Evolutionary conservation across 2,888 invertebrate genomes (phyloP).

Genomic region (Acheta domesticus): DNA sequence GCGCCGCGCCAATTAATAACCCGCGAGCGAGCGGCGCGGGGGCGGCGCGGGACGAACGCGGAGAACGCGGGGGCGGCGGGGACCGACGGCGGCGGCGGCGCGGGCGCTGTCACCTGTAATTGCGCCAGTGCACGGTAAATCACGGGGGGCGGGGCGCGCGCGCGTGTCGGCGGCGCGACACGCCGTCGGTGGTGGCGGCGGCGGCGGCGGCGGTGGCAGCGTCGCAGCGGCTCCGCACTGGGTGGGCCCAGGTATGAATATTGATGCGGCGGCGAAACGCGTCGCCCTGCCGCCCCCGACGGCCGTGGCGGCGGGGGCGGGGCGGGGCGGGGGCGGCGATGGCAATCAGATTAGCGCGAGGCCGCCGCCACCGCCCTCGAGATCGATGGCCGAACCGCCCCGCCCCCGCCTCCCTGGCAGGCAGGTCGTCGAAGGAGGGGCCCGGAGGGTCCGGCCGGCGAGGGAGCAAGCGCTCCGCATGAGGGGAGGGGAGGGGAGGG

Average conservation of each 20-base stretch:
- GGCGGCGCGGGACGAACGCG: too few relatives aligned
- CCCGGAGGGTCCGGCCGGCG: not conserved
- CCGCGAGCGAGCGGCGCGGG: not conserved
- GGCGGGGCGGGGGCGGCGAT: not conserved
- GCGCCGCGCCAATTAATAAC: not conserved
- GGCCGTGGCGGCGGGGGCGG: not conserved
- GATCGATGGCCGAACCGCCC: not conserved
- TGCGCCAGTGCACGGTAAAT: not conserved
- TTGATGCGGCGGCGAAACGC: not conserved
- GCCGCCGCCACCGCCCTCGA: not conserved
- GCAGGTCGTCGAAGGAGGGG: not conserved
- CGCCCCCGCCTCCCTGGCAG: not conserved
- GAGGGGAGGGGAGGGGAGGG: too few relatives aligned
- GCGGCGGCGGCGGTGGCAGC: not conserved
- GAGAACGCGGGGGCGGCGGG: not conserved
- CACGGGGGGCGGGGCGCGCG: not conserved
- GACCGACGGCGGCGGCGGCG: not conserved
- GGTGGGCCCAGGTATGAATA: conserved; percentile 18
- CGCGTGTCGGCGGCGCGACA: not conserved
- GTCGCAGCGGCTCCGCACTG: not conserved
- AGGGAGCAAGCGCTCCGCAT: not conserved
- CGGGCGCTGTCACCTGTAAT: conserved; percentile 3
- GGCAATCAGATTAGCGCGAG: conserved; percentile 3
- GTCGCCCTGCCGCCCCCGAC: not conserved
- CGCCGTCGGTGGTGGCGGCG: not conserved